Conservation (phyloP, 2,113 vertebrate genomes). For the Silurus meridionalis region DNA sequence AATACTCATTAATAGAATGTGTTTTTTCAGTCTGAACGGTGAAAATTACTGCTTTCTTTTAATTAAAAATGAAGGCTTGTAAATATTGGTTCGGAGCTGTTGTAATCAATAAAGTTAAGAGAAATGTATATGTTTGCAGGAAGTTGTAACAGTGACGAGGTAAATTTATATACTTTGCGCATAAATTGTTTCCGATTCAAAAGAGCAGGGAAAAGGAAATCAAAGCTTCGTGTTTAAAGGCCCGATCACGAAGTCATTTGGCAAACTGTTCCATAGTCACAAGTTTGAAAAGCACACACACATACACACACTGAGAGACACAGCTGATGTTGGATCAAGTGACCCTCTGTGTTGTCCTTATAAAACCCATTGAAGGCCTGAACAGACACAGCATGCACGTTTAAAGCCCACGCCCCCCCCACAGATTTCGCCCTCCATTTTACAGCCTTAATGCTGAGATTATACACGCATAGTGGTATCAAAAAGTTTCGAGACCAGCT, state of each 20-base stretch:
- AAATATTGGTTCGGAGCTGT: too few relatives aligned
- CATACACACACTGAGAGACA: not conserved
- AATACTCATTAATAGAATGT: not conserved
- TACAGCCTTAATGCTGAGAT: not conserved
- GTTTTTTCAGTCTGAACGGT: not conserved
- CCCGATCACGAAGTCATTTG: not conserved
- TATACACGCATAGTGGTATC: not conserved
- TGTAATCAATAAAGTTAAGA: too few relatives aligned
- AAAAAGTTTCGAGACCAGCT: too few relatives aligned
- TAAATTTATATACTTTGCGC: not conserved
- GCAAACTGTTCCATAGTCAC: not conserved
- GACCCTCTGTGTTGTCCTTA: constrained; percentile 34
- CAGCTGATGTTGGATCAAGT: constrained; percentile 19
- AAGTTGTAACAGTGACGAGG: too few relatives aligned
- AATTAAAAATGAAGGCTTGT: not conserved
- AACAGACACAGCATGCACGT: not conserved
- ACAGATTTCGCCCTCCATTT: not conserved
- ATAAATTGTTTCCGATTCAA: not conserved
- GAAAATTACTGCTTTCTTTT: constrained; percentile 19
- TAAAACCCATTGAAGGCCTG: constrained; percentile 27
- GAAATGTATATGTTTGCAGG: too few relatives aligned
- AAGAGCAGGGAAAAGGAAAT: not conserved
- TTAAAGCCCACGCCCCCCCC: not conserved
- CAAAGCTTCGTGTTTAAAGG: not conserved
- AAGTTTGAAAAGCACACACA: not conserved